phyloP scores from a whole-genome alignment of 2,797 vertebrate species.

The Sebastes steindachneri region DNA sequence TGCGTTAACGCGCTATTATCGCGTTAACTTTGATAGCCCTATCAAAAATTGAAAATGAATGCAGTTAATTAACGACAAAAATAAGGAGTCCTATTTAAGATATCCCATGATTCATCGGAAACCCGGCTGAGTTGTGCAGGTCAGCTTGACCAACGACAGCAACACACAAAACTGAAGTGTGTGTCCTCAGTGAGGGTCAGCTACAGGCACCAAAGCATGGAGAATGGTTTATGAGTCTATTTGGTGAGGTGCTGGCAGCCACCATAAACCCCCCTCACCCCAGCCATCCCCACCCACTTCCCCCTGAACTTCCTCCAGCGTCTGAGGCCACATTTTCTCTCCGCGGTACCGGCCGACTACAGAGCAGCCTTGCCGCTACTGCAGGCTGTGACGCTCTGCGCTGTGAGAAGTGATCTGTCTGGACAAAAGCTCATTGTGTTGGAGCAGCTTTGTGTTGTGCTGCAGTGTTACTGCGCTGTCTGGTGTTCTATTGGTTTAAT shows the following conservation, averaged over 20 bases:
- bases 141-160: conserved; percentile 5
- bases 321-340: conserved; percentile 42
- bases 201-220: conserved; percentile 32
- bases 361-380: conserved; percentile 7
- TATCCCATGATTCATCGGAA: background rate
- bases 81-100: background rate
- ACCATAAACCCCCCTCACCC: background rate
- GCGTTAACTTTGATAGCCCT: no score
- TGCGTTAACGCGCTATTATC: no score
- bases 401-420: conserved; percentile 47
- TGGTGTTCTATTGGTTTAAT: conserved; percentile 72
- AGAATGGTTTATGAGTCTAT: conserved; percentile 50
- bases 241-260: conserved; percentile 25
- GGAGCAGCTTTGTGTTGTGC: conserved; percentile 46
- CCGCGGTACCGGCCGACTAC: background rate
- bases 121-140: background rate
- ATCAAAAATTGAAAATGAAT: background rate
- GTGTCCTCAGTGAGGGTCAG: conserved; percentile 45
- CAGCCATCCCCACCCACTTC: background rate
- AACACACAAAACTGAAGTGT: conserved; percentile 4
- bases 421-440: conserved; percentile 38
- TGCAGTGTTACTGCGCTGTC: conserved; percentile 51
- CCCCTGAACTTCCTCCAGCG: background rate
- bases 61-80: background rate
- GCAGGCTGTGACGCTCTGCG: conserved; percentile 2